Percentiles rank a stretch among this genome's conserved stretches.
These are phyloP conservation scores for Drosophila insularis DNA, from an alignment of 1,140 invertebrate species.

Conservation along the genomic window DNA sequence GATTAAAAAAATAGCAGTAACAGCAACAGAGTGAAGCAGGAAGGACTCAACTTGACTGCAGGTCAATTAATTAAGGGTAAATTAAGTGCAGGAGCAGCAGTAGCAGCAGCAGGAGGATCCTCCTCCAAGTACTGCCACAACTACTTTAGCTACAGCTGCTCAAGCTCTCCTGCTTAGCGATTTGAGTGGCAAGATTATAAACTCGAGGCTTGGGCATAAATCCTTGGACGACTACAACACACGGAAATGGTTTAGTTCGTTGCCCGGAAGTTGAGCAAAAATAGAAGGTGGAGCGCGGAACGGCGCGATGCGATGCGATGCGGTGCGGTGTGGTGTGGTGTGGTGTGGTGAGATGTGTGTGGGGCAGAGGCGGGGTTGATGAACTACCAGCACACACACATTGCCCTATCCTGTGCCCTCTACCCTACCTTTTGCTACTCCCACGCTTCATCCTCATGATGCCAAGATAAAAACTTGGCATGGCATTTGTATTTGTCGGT, in stretches of 20 bases:
- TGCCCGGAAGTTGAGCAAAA: conserved; percentile 62
- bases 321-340: too few relatives aligned
- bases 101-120: conserved; percentile 40
- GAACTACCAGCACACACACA: conserved; percentile 26
- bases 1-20: conserved; percentile 32
- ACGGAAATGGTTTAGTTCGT: conserved; percentile 70
- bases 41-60: conserved; percentile 65
- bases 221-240: conserved; percentile 47
- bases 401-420: not conserved
- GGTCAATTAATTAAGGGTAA: conserved; percentile 80
- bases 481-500: conserved; percentile 58
- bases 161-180: conserved; percentile 59
- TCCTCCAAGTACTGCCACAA: conserved; percentile 21
- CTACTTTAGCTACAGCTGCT: conserved; percentile 25
- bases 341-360: too few relatives aligned
- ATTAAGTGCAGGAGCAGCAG: conserved; percentile 66
- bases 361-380: conserved; percentile 24
- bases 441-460: conserved; percentile 8
- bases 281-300: conserved; percentile 36
- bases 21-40: conserved; percentile 14
- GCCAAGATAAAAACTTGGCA: conserved; percentile 46
- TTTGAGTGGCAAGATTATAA: conserved; percentile 77
- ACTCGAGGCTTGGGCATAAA: conserved; percentile 44
- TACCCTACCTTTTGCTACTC: not conserved
- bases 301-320: too few relatives aligned